These are phyloP conservation scores for Rattus norvegicus DNA, from an alignment of 2,113 vertebrate species.

Conservation along the genomic window DNA sequence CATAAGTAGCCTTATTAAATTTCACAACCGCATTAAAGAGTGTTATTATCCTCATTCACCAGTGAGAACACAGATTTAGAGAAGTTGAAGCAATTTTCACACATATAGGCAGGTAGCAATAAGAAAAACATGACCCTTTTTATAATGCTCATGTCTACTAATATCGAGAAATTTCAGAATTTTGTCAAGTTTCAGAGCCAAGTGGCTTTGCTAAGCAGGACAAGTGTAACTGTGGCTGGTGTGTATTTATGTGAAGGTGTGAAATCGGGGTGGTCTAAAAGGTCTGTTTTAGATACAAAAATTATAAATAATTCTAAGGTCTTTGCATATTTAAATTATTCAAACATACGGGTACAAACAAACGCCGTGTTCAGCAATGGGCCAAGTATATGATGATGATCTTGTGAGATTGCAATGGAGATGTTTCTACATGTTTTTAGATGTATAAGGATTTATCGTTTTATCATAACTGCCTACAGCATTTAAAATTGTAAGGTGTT, in stretches of 20 bases:
- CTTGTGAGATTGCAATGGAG: background rate
- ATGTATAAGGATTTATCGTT: background rate
- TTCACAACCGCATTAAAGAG: background rate
- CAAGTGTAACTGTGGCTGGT: background rate
- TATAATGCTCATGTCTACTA: background rate
- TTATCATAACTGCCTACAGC: background rate
- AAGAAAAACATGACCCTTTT: background rate
- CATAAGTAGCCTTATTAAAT: background rate
- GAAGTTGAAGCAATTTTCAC: background rate
- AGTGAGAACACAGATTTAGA: background rate
- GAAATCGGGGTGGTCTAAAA: slow-evolving; percentile 2
- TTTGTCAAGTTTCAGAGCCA: slow-evolving; percentile 2
- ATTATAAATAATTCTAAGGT: background rate
- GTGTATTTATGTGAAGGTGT: background rate
- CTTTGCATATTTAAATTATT: slow-evolving; percentile 20
- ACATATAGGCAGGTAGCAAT: background rate
- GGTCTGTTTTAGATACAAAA: background rate
- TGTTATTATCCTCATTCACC: background rate
- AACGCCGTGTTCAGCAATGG: background rate
- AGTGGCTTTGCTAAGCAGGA: slow-evolving; percentile 15
- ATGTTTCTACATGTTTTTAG: background rate
- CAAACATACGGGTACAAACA: background rate
- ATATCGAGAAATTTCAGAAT: background rate
- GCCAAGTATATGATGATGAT: too few species aligned
- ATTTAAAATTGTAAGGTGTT: background rate